Evolutionary conservation across 2,113 vertebrate species (phyloP), one percentile per base, ranked within the genome.

Genomic region (Ptilonorhynchus violaceus): DNA sequence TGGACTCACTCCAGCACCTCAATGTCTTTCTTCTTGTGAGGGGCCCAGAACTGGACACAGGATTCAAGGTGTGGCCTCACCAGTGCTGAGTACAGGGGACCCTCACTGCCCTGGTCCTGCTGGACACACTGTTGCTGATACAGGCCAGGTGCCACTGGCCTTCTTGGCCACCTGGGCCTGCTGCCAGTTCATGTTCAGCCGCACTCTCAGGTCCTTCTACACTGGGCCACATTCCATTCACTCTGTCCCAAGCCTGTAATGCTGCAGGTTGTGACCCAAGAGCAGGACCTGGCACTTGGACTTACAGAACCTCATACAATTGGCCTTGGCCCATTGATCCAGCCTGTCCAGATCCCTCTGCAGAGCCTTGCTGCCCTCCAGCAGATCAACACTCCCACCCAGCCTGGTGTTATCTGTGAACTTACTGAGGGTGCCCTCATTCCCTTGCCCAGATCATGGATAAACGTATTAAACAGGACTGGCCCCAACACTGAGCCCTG

Each of bases 201-300:
- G 4, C 15, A 41, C 11, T 9, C 7, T 18, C 31, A 30, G 9
- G 27, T 56, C 8, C 55, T 58, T 81, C 50, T 44, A 37, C 3
- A 1, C 13, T 33, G 16, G 31, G 23, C 8, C 53, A 42, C 11
- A 11, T 47, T 59, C 46, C 46, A 73, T 35, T 42, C 24, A 19
- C 17, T 56, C 28, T 63, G 16, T 44, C 55, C 49, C 37, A 63
- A 76, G 33, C 31, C 35, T 84, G 59, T 33, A 60, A 20, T 6
- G 10, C 14, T 67, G 19, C 19, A 13, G 72, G 15, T 37, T 47
- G 11, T 35, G 39, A 88, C 4, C n/a, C 22, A 72, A 15, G 55
- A 24, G 13, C 47, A 68, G 33, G 55, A 56, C 16, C 5, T 0
- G 0, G 1, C 33, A 63, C 9, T 62, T 4, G 6, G 6, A 13